A percentile compares a stretch with the other conserved stretches of the same genome.
phyloP scores from a whole-genome alignment of 1,140 invertebrate genomes.

The Formica exsecta region DNA sequence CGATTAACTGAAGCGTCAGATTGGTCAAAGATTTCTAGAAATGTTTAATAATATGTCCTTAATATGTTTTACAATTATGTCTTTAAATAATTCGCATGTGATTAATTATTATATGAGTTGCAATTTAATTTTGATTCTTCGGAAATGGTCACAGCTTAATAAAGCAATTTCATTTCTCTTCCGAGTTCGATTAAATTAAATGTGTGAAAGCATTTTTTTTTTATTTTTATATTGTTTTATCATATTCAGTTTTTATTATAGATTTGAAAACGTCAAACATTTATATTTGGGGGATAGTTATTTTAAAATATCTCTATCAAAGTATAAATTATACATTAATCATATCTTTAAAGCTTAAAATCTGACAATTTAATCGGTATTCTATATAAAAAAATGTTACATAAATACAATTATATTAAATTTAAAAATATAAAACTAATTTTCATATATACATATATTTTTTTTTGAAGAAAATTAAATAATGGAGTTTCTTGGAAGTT shows the following conservation, averaged over 20 bases:
- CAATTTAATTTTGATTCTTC: constrained; percentile 29
- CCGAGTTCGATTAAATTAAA: neutral
- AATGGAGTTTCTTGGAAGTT: neutral
- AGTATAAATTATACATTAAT: neutral
- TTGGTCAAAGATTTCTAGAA: neutral
- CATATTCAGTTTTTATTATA: neutral
- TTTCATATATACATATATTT: neutral
- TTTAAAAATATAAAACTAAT: too few species aligned
- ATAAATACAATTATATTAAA: too few species aligned
- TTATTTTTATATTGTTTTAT: neutral
- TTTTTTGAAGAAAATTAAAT: neutral
- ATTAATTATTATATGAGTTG: constrained; percentile 22
- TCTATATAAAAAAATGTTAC: too few species aligned
- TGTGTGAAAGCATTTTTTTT: constrained; percentile 21
- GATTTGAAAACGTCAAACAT: neutral
- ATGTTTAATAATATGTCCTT: constrained; percentile 5
- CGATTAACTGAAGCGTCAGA: constrained; percentile 5
- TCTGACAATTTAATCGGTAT: too few species aligned
- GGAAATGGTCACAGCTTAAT: constrained; percentile 31
- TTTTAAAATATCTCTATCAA: neutral
- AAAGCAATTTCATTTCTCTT: constrained; percentile 38
- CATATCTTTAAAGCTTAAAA: neutral
- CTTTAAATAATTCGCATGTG: neutral
- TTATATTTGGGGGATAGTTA: neutral
- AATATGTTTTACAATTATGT: neutral